Evolutionary conservation across 2,113 vertebrate species (phyloP).

Genomic region (Pelodiscus sinensis): DNA sequence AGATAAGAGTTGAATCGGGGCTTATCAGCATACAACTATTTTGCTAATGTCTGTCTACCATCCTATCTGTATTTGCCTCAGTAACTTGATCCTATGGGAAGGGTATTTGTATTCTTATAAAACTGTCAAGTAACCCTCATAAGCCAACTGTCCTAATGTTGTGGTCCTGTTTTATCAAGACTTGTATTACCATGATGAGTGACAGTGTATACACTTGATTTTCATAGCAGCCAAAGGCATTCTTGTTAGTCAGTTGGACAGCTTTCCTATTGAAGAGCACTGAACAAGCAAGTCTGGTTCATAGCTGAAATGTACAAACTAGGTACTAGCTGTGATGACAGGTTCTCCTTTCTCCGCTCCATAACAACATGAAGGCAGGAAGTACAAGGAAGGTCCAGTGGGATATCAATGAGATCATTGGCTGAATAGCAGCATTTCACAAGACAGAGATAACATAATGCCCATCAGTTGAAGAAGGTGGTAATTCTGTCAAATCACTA

Average conservation of each 20-base stretch:
- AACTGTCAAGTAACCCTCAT: background rate
- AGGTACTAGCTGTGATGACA: background rate
- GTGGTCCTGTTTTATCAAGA: background rate
- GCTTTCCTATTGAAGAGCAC: background rate
- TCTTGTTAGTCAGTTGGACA: background rate
- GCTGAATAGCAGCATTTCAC: constrained; percentile 12
- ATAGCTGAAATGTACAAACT: background rate
- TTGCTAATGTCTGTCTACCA: background rate
- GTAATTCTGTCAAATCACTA: background rate
- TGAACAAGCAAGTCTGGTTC: background rate
- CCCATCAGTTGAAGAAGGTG: background rate
- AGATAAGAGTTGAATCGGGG: constrained; percentile 12
- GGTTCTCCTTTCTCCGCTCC: background rate
- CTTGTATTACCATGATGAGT: background rate
- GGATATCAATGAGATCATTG: background rate
- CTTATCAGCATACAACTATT: background rate
- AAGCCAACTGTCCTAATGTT: background rate
- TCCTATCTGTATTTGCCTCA: background rate
- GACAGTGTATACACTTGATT: background rate
- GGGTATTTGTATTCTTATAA: background rate
- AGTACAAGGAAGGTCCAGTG: background rate
- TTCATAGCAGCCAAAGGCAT: background rate
- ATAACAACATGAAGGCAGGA: background rate
- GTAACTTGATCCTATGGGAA: background rate
- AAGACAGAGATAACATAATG: background rate